Base-by-base conservation (phyloP, 2,113 vertebrate species). In the Camarhynchus parvulus region DNA sequence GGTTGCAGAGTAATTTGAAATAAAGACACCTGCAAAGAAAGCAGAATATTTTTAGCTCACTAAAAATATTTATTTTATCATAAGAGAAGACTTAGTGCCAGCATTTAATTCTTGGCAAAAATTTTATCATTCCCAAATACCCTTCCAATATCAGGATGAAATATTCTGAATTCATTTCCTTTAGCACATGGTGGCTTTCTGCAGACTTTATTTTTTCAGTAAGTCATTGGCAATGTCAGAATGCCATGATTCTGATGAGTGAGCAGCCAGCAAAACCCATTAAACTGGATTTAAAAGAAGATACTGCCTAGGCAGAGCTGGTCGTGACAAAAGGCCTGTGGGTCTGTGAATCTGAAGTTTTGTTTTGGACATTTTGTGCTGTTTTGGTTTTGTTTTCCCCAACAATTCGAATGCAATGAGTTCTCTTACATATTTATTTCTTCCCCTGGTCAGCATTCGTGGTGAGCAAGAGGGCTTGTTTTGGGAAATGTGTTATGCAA, bases 21-120 rank as follows among this genome's bases (percentile, higher is more conserved):
- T 53, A 93, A 96, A 93, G 96, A 53, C 96, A 95, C 86, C 90
- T 97, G 90, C 80, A 92, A 95, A 89, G 80, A 95, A 94, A 88
- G 27, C 20, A 83, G 75, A 84, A 23, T 89, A 89, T 90, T 94
- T 95, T 96, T 95, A 96, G 61, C 79, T 93, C 83, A 81, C 79
- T 94, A 84, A 92, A 95, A 93, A 78, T 62, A 79, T 53, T 25
- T 92, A 39, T 96, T 93, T 96, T 92, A 76, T 95, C 69, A 53
- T 79, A 86, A 81, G 56, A 78, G 79, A 84, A 93, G 49, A 75
- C 83, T 58, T 86, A 83, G 80, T 58, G 77, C 56, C 49, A 90
- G 69, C 69, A 87, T 79, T 96, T 96, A 89, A 47, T 92, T 92
- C 86, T 84, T 84, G 76, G 66, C 76, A 76, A 79, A 92, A 69